phyloP scores from a whole-genome alignment of 2,888 invertebrate genomes.

The Cecidostiba fungosa region DNA sequence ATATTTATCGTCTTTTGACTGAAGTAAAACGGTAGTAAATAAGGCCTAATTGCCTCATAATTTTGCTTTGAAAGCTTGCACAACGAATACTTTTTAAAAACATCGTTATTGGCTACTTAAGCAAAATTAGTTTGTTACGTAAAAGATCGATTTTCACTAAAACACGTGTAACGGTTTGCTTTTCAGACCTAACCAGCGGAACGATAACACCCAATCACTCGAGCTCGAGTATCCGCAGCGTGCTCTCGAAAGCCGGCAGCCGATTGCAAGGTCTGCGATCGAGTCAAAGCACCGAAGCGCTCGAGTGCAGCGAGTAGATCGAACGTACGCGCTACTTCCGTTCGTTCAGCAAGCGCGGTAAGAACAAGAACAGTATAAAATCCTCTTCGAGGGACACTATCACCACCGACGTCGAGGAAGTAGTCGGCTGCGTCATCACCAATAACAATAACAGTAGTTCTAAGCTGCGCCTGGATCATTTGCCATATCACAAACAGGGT shows the following conservation, averaged over 20 bases:
- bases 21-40: not conserved
- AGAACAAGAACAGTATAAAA: slow-evolving; percentile 73
- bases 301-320: slow-evolving; percentile 75
- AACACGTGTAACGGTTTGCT: not conserved
- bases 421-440: slow-evolving; percentile 68
- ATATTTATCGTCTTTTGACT: not conserved
- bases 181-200: slow-evolving; percentile 67
- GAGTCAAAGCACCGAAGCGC: slow-evolving; percentile 78
- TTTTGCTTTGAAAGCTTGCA: not conserved
- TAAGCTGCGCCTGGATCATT: slow-evolving; percentile 65
- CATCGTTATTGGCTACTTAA: not conserved
- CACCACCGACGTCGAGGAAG: slow-evolving; percentile 75
- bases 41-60: not conserved
- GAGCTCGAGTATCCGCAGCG: slow-evolving; percentile 72
- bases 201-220: not conserved
- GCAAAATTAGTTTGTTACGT: not conserved
- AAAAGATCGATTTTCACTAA: not conserved
- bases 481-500: slow-evolving; percentile 86
- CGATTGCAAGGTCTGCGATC: slow-evolving; percentile 75
- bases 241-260: slow-evolving; percentile 77
- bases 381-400: slow-evolving; percentile 65
- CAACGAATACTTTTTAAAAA: not conserved
- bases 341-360: slow-evolving; percentile 65
- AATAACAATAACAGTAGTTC: slow-evolving; percentile 12
- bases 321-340: slow-evolving; percentile 69